Conservation (phyloP, 2,888 invertebrate genomes). For the Cryptus viduatorius region DNA sequence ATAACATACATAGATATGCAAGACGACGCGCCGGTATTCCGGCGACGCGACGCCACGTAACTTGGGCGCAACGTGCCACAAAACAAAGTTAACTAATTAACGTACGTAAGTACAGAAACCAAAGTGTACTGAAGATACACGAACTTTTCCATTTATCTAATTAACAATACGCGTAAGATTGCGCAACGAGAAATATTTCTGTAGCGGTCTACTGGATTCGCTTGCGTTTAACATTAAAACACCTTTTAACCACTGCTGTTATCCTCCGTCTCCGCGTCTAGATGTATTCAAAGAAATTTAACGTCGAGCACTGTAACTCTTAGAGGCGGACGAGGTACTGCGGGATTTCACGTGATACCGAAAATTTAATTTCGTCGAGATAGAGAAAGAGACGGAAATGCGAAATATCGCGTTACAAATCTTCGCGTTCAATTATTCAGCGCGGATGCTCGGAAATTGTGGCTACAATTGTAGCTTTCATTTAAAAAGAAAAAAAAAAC, state of each 20-base stretch:
- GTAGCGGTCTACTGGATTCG: no score
- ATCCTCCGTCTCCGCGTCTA: no score
- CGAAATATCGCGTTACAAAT: background rate
- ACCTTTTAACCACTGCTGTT: no score
- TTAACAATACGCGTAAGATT: conserved; percentile 42
- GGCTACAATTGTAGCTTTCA: background rate
- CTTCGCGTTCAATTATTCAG: background rate
- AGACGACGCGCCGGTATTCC: background rate
- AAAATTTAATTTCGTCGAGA: background rate
- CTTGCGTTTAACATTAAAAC: no score
- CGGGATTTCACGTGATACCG: no score
- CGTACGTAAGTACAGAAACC: conserved; percentile 22
- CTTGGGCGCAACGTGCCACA: conserved; percentile 16
- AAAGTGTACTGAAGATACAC: background rate
- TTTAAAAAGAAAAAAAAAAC: no score
- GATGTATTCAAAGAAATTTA: no score
- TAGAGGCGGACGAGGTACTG: no score
- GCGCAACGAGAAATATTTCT: no score
- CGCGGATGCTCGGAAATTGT: background rate
- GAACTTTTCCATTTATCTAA: conserved; percentile 53
- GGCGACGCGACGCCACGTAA: background rate
- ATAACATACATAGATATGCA: background rate
- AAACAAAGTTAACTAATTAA: conserved; percentile 59
- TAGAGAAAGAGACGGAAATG: background rate
- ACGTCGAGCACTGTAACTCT: no score